Base-by-base conservation (phyloP, 2,888 invertebrate genomes). In the Caenorhabditis sulstoni region DNA sequence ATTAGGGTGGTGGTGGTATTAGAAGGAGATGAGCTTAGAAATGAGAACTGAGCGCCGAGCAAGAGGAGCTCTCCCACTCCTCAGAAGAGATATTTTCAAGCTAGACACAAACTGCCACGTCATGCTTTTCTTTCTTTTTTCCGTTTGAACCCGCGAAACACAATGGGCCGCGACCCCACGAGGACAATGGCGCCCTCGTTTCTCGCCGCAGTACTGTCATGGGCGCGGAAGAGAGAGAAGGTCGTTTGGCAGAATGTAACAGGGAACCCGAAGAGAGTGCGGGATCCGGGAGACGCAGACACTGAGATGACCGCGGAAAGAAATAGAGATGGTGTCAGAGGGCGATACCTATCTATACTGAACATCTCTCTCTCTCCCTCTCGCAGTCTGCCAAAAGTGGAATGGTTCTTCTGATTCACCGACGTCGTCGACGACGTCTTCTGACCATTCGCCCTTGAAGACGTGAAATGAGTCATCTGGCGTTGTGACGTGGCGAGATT, bases 311-410 rank as follows among this genome's bases (percentile, higher is more conserved):
- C 71, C 71, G 62, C 49, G 62, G 52, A 39, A 58, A 47, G 47
- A 59, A 49, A n/a, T n/a, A n/a, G n/a, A 67, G 67, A 58, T 11
- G 62, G 62, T 64, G 71, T 71, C 71, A 64, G 55, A 71, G 71
- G 71, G 71, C 71, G 70, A 70, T 62, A 55, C 61, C 70, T 71
- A 71, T 71, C 71, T 64, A 12, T 64, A 45, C 55, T 64, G 71
- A 71, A 71, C 71, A 71, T 71, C 71, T 70, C 29, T 29, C 29
- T 29, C 29, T 7, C 29, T 29, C 29, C 29, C 29, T 37, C 53
- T 53, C 20, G 22, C 14, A n/a, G 29, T 22, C 53, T 62, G 49
- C 62, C 71, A 62, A 71, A 71, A 47, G 50, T 57, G 57, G 62
- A 71, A 64, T 62, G 35, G 55, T 67, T 70, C 29, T 29, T 29